These are phyloP conservation scores for Taurulus bubalis DNA, from an alignment of 2,113 vertebrate species.

Conservation along the genomic window DNA sequence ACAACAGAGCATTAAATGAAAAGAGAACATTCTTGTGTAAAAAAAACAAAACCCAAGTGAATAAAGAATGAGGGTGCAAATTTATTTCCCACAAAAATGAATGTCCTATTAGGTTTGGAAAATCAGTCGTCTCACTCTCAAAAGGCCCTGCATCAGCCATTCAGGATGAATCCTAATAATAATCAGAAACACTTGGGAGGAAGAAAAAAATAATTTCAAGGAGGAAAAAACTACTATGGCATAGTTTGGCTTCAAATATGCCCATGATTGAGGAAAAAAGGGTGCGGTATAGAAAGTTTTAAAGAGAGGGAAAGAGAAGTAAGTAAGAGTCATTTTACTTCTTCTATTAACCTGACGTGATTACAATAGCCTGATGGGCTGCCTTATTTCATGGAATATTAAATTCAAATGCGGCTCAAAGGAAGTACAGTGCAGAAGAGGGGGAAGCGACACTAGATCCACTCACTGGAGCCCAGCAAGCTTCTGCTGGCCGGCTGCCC, in stretches of 20 bases:
- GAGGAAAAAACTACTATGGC: constrained; percentile 76
- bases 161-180: constrained; percentile 89
- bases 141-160: constrained; percentile 89
- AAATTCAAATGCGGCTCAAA: constrained; percentile 96
- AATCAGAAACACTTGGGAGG: constrained; percentile 83
- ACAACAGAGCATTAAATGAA: constrained; percentile 36
- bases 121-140: constrained; percentile 89
- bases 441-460: constrained; percentile 54
- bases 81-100: constrained; percentile 85
- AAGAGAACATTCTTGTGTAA: constrained; percentile 22
- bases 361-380: constrained; percentile 91
- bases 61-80: constrained; percentile 71
- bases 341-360: constrained; percentile 98
- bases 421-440: constrained; percentile 87
- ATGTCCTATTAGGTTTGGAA: constrained; percentile 92
- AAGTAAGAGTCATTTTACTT: constrained; percentile 92
- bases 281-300: constrained; percentile 64
- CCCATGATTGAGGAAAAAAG: constrained; percentile 73
- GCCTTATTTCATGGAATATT: constrained; percentile 99
- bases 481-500: constrained; percentile 30
- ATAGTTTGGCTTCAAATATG: constrained; percentile 89
- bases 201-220: constrained; percentile 83
- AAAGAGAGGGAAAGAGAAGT: constrained; percentile 57
- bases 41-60: constrained; percentile 10
- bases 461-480: constrained; percentile 42